Conservation (phyloP, 2,888 invertebrate genomes). For the Drosophila multiciliata region DNA sequence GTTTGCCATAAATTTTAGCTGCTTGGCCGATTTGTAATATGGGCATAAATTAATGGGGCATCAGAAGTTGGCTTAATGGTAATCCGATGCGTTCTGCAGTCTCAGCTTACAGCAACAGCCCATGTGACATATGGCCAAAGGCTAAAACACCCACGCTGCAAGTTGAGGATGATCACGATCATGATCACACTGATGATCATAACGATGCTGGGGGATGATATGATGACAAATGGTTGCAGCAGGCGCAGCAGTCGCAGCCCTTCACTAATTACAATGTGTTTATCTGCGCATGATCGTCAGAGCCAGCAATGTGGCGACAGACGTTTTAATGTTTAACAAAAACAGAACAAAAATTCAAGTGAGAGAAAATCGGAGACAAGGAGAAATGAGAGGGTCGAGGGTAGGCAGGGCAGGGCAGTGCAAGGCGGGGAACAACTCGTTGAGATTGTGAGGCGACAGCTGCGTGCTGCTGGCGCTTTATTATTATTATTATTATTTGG, state of each 20-base stretch:
- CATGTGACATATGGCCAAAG: conserved; percentile 65
- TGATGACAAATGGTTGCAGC: conserved; percentile 39
- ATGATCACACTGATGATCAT: conserved; percentile 14
- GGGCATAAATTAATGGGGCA: conserved; percentile 17
- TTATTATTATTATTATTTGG: conserved; percentile 70
- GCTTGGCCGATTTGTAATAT: conserved; percentile 24
- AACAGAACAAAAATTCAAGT: not conserved
- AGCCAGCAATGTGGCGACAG: conserved; percentile 72
- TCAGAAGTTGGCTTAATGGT: conserved; percentile 45
- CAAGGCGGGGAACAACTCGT: conserved; percentile 40
- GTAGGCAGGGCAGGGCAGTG: not conserved
- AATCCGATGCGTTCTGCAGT: conserved; percentile 64
- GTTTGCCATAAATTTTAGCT: conserved; percentile 19
- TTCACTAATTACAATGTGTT: conserved; percentile 76
- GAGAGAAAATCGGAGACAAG: not conserved
- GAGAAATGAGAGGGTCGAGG: not conserved
- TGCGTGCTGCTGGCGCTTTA: conserved; percentile 57
- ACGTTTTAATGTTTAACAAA: conserved; percentile 50
- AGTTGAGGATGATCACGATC: conserved; percentile 11
- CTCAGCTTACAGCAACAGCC: conserved; percentile 68
- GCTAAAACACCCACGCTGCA: conserved; percentile 31
- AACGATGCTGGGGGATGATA: conserved; percentile 26
- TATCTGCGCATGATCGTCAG: conserved; percentile 66
- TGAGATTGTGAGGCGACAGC: conserved; percentile 66
- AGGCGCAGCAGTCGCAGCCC: conserved; percentile 41